phyloP scores from a whole-genome alignment of 2,113 vertebrate species.

The Sceloporus tristichus region DNA sequence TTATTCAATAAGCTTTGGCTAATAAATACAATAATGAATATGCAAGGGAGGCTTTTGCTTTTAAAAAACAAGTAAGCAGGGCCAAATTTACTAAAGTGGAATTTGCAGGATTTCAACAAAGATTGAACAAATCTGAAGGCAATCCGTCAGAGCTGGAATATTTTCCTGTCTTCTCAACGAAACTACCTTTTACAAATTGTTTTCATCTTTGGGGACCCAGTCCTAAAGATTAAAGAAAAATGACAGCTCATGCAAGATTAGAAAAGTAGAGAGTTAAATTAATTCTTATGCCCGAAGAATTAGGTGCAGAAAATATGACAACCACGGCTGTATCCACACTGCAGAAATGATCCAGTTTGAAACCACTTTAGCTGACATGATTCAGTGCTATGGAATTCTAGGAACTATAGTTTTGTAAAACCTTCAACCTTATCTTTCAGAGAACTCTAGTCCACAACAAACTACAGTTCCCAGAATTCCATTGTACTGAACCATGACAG shows the following conservation, averaged over 20 bases:
- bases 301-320: background rate
- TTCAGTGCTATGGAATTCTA: too few species aligned
- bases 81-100: background rate
- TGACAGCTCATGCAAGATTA: background rate
- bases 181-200: background rate
- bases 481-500: too few species aligned
- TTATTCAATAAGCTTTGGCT: conserved; percentile 27
- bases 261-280: background rate
- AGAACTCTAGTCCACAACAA: too few species aligned
- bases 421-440: too few species aligned
- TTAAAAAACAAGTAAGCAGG: conserved; percentile 7
- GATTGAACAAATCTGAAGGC: background rate
- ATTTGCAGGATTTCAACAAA: too few species aligned
- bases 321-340: background rate
- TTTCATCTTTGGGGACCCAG: background rate
- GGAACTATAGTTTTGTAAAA: too few species aligned
- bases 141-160: background rate
- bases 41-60: background rate
- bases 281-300: background rate
- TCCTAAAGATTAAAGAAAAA: background rate
- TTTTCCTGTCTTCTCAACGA: background rate
- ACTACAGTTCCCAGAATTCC: too few species aligned
- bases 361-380: too few species aligned
- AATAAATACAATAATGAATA: conserved; percentile 23
- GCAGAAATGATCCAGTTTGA: too few species aligned